Evolutionary conservation across 1,140 invertebrate species (phyloP).

Genomic region (Zaprionus ornatus): DNA sequence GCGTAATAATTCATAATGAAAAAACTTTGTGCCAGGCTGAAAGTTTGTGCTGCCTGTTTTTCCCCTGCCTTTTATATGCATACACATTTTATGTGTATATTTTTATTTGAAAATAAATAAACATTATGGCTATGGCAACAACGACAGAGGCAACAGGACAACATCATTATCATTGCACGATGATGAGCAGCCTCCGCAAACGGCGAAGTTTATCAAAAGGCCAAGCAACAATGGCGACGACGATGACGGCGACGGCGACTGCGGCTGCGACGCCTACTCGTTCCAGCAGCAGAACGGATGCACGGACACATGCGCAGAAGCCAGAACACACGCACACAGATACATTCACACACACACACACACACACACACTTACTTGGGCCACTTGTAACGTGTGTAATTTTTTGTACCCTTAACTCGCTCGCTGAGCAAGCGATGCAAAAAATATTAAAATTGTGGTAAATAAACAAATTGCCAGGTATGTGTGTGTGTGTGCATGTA

Average conservation of each 20-base stretch:
- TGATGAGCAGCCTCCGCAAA: conserved; percentile 30
- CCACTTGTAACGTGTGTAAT: conserved; percentile 49
- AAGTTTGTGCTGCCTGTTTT: conserved; percentile 36
- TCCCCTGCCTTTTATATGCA: conserved; percentile 46
- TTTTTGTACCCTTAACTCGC: conserved; percentile 59
- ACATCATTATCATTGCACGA: conserved; percentile 70
- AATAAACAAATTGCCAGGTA: conserved; percentile 71
- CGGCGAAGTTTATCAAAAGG: conserved; percentile 76
- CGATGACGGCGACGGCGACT: conserved; percentile 22
- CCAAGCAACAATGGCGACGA: conserved; percentile 67
- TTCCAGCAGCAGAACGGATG: conserved; percentile 26
- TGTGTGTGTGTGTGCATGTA: conserved; percentile 9
- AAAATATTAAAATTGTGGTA: conserved; percentile 81
- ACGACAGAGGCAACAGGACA: conserved; percentile 16
- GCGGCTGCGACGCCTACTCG: conserved; percentile 36
- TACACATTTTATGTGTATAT: conserved; percentile 48
- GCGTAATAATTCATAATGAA: conserved; percentile 79
- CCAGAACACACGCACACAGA: conserved; percentile 21
- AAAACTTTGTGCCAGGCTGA: conserved; percentile 57
- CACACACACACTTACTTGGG: conserved; percentile 17
- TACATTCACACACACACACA: conserved; percentile 21
- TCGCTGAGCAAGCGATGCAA: conserved; percentile 39
- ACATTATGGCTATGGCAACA: conserved; percentile 59
- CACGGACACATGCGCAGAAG: conserved; percentile 68
- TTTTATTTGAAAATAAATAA: conserved; percentile 79